A percentile compares a stretch with the other conserved stretches of the same genome.
Conservation (phyloP, 2,797 vertebrate species). For the Antennarius maculatus region DNA sequence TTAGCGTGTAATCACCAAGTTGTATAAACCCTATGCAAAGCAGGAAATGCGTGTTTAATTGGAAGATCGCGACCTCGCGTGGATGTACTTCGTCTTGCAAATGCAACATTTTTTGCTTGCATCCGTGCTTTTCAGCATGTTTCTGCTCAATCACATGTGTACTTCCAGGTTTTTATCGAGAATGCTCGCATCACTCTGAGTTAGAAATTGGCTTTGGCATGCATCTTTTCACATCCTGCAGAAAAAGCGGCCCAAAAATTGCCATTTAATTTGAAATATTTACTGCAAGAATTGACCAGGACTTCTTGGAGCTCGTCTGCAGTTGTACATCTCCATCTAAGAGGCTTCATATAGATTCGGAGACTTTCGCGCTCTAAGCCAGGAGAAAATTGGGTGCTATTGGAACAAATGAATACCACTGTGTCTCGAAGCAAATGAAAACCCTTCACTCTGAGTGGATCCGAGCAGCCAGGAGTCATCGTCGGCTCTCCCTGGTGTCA, state of each 20-base stretch:
- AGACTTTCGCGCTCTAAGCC: conserved; percentile 45
- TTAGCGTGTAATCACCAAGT: too few species aligned
- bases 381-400: conserved; percentile 69
- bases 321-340: conserved; percentile 60
- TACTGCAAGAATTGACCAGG: conserved; percentile 36
- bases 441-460: conserved; percentile 67
- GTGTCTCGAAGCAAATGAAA: conserved; percentile 74
- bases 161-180: background rate
- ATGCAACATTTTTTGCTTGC: background rate
- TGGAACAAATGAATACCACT: conserved; percentile 75
- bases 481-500: conserved; percentile 74
- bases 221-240: conserved; percentile 3
- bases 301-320: conserved; percentile 23
- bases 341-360: conserved; percentile 48
- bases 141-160: background rate
- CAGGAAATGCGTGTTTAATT: too few species aligned
- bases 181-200: too few species aligned
- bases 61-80: too few species aligned
- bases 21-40: too few species aligned
- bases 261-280: conserved; percentile 50
- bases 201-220: conserved; percentile 7
- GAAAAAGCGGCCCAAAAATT: background rate
- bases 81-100: too few species aligned
- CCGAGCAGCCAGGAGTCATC: conserved; percentile 66
- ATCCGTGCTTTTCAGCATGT: background rate